Conservation (phyloP, 35 echinoderm and acorn worm genomes). For the Amphiura filiformis region DNA sequence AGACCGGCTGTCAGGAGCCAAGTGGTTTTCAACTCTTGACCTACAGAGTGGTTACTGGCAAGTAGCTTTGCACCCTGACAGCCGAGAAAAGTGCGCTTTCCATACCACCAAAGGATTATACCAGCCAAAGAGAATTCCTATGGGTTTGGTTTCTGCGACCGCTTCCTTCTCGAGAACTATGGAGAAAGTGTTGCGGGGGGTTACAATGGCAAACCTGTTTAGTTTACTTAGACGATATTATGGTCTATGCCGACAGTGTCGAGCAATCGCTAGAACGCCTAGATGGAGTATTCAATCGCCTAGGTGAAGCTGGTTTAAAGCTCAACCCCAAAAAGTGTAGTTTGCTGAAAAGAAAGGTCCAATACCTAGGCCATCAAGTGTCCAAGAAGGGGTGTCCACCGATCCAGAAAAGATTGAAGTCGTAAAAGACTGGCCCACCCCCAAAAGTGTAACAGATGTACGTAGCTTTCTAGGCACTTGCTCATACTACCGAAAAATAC, state of each 20-base stretch:
- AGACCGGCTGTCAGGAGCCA: conserved; percentile 41
- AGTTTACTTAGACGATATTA: conserved; percentile 55
- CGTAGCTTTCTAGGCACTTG: conserved; percentile 22
- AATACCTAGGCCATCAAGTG: conserved; percentile 22
- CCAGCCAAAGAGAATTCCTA: conserved; percentile 32
- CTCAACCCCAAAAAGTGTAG: not conserved
- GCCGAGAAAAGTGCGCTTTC: conserved; percentile 29
- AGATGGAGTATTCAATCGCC: conserved; percentile 7
- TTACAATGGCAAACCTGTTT: conserved; percentile 51
- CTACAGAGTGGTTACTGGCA: conserved; percentile 46
- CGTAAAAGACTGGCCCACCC: conserved; percentile 31
- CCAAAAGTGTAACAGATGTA: conserved; percentile 11
- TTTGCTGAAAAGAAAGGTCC: not conserved
- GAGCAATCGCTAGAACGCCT: conserved; percentile 17
- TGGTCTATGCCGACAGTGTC: conserved; percentile 11
- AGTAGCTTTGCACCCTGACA: conserved; percentile 26
- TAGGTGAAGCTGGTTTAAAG: not conserved
- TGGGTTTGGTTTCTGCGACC: conserved; percentile 31
- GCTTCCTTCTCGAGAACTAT: conserved; percentile 47
- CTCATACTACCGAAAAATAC: conserved; percentile 47
- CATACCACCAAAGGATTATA: not conserved
- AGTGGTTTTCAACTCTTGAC: conserved; percentile 58
- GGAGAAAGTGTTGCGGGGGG: conserved; percentile 46
- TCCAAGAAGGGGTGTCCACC: conserved; percentile 28
- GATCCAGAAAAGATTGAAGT: conserved; percentile 41